Percentiles rank a stretch among this genome's conserved stretches.
phyloP scores from a whole-genome alignment of 1,140 invertebrate species.

The Sitodiplosis mosellana region DNA sequence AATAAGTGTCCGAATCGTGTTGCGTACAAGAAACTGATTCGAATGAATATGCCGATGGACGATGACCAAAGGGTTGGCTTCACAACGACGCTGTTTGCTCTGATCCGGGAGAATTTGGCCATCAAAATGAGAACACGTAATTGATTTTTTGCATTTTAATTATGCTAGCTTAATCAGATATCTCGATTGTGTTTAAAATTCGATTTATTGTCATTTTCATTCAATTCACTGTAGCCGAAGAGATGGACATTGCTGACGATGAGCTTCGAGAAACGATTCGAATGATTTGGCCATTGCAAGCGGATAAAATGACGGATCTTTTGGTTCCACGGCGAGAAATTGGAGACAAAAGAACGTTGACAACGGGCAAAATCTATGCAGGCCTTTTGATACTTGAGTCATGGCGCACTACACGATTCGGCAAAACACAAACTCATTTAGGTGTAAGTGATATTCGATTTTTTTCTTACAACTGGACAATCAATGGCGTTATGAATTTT shows the following conservation, averaged over 20 bases:
- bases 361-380: conserved; percentile 97
- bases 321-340: conserved; percentile 83
- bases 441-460: conserved; percentile 57
- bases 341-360: conserved; percentile 69
- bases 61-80: conserved; percentile 94
- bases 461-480: no score
- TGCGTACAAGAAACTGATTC: conserved; percentile 95
- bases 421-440: conserved; percentile 58
- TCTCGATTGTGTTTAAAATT: no score
- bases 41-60: conserved; percentile 99
- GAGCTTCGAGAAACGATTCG: conserved; percentile 91
- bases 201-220: not conserved
- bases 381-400: conserved; percentile 93
- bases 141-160: conserved; percentile 9
- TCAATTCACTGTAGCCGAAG: conserved; percentile 50
- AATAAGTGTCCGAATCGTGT: conserved; percentile 98
- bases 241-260: conserved; percentile 97
- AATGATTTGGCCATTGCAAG: conserved; percentile 96
- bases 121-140: conserved; percentile 96
- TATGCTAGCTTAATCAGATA: not conserved
- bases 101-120: conserved; percentile 94
- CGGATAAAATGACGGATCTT: conserved; percentile 90
- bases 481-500: no score
- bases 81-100: conserved; percentile 94
- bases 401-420: conserved; percentile 84